Evolutionary conservation across 2,888 invertebrate species (phyloP).

Genomic region (Actias luna): DNA sequence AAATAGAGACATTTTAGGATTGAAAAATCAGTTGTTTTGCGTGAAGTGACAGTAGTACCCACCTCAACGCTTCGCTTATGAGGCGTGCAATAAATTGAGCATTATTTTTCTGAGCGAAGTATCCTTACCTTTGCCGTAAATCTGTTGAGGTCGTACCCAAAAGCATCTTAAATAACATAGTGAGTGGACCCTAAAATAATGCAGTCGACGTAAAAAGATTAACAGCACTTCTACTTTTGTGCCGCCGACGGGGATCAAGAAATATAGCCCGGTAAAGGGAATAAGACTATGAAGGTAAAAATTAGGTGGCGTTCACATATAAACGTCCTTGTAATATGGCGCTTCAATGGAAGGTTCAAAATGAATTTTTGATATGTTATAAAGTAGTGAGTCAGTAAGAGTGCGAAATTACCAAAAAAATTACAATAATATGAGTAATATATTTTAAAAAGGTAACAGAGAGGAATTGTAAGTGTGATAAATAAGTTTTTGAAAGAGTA

Average conservation of each 20-base stretch:
- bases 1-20: too few relatives aligned
- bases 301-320: conserved; percentile 29
- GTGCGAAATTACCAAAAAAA: too few relatives aligned
- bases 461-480: too few relatives aligned
- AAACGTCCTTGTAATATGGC: not conserved
- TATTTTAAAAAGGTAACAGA: too few relatives aligned
- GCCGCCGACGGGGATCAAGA: conserved; percentile 58
- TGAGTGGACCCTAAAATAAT: conserved; percentile 55
- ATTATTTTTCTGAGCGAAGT: not conserved
- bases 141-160: conserved; percentile 28
- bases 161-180: conserved; percentile 43
- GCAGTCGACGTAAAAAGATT: conserved; percentile 69
- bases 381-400: not conserved
- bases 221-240: conserved; percentile 60
- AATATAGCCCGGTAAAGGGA: conserved; percentile 52
- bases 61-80: too few relatives aligned
- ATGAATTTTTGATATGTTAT: not conserved
- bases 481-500: too few relatives aligned
- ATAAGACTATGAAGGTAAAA: conserved; percentile 37
- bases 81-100: not conserved
- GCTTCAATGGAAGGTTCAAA: not conserved
- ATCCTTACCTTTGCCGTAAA: conserved; percentile 26
- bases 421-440: too few relatives aligned
- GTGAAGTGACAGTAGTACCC: too few relatives aligned
- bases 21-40: too few relatives aligned